Conservation (phyloP, 2,797 vertebrate genomes). For the Lutra lutra region DNA sequence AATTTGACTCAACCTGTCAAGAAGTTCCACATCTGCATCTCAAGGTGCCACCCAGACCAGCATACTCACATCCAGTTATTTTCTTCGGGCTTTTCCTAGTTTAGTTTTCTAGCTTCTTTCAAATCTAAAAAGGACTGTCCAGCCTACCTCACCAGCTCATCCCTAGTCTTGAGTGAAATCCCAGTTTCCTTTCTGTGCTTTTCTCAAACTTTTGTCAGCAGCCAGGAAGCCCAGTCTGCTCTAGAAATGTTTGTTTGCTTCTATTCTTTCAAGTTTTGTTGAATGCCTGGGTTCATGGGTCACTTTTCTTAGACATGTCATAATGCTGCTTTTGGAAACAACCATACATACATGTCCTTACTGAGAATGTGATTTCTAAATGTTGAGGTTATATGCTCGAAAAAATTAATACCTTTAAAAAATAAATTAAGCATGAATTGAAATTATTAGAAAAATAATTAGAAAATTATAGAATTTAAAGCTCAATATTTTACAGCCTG, state of each 20-base stretch:
- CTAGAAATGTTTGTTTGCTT: background rate
- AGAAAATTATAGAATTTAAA: conserved; percentile 26
- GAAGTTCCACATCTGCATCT: background rate
- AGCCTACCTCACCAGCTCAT: background rate
- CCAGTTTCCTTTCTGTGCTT: background rate
- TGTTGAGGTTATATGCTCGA: background rate
- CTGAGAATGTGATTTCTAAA: background rate
- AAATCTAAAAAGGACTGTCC: background rate
- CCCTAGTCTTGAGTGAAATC: background rate
- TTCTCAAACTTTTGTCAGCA: background rate
- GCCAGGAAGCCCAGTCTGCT: background rate
- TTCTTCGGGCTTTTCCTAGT: background rate
- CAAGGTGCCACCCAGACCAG: too few species aligned
- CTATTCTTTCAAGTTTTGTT: background rate
- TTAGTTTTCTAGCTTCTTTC: background rate
- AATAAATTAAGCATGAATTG: background rate
- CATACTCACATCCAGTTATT: background rate
- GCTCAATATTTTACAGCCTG: background rate
- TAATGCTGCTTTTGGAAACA: background rate
- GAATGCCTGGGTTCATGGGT: background rate
- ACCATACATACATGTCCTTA: background rate
- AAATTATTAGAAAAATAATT: background rate
- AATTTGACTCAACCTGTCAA: background rate
- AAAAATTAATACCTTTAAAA: background rate
- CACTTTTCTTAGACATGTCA: background rate